Evolutionary conservation across 2,113 vertebrate genomes (phyloP), one percentile per base, ranked within the genome.

Genomic region (Xiphorhynchus elegans): DNA sequence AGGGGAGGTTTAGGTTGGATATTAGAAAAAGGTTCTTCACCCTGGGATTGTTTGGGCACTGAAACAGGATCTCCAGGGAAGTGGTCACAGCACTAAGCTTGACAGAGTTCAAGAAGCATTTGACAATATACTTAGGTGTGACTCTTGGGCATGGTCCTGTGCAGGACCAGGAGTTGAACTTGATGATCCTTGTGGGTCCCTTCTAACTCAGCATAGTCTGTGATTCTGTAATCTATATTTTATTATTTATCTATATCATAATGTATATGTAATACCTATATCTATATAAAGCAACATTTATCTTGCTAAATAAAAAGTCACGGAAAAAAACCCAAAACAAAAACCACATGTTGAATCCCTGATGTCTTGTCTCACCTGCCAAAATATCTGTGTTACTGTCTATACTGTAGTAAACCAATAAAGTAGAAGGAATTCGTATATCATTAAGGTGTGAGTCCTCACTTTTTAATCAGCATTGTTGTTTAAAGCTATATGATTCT

Each of bases 351-450:
- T 50, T 40, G 17, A 59, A 46, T 49, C 31, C 9, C 24, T 73
- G 11, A n/a, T 49, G 4, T 35, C 8, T 31, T 74, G 1, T 44
- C 2, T 74, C 16, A 72, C 2, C 2, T 28, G 4, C 13, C 17
- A 74, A 83, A 64, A 79, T 52, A n/a, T 24, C 47, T 75, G 33
- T 24, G 13, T 50, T 68, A 17, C 6, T 58, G 4, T 53, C 24
- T 59, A 24, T 68, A n/a, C 9, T 31, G n/a, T 10, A 75, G 35
- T 37, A 70, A 42, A 69, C 63, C 37, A 67, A n/a, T 60, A 39
- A 74, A 75, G 17, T n/a, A 84, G 25, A 67, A 78, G 21, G 14
- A 80, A 70, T 80, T 82, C 16, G 70, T 9, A 13, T 13, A 49
- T 7, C 37, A 73, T 55, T 62, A 26, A 46, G 73, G 3, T 16